Conservation (phyloP, 2,113 vertebrate species). For the Accipiter virgatus region DNA sequence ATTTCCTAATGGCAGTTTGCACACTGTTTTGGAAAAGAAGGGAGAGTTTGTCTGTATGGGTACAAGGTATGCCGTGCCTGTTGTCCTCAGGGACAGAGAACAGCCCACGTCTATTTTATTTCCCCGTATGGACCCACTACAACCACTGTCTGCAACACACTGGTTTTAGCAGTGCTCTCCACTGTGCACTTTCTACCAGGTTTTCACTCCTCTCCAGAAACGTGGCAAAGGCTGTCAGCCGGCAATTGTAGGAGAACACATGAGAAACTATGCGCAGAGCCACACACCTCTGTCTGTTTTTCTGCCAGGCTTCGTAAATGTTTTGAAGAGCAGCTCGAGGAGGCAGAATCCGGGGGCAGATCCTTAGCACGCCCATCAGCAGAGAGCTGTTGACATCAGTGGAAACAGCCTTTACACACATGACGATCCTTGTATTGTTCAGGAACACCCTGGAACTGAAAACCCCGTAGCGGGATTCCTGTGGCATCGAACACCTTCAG, state of each 20-base stretch:
- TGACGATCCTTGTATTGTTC: not conserved
- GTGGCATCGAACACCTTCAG: not conserved
- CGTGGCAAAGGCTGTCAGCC: not conserved
- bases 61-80: not conserved
- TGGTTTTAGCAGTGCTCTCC: not conserved
- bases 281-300: not conserved
- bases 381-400: not conserved
- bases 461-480: not conserved
- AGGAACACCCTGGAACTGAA: not conserved
- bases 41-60: not conserved
- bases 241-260: not conserved
- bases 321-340: not conserved
- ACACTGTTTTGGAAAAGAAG: not conserved
- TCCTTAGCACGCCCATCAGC: not conserved
- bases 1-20: not conserved
- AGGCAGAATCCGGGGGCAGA: not conserved
- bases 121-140: fast-evolving
- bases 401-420: not conserved
- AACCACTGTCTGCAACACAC: not conserved
- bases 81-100: not conserved
- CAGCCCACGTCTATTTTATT: not conserved
- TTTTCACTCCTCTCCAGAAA: not conserved
- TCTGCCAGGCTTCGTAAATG: not conserved
- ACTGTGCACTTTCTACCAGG: not conserved
- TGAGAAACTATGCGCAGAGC: not conserved